Evolutionary conservation across 2,113 vertebrate species (phyloP), one percentile per base, ranked within the genome.

Genomic region (Asarcornis scutulata): DNA sequence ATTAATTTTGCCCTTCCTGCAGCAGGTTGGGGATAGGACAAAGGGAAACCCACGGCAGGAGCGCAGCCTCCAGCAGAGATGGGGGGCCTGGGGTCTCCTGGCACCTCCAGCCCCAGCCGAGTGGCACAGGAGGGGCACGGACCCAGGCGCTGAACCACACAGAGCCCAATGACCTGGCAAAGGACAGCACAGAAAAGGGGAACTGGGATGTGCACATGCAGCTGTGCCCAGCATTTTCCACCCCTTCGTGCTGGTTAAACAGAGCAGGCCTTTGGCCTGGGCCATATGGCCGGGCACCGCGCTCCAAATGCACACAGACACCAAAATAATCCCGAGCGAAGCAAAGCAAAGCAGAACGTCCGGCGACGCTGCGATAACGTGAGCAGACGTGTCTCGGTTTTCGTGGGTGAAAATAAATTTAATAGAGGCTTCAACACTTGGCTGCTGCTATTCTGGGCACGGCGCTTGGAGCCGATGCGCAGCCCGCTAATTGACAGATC

Each of bases 211-310:
- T 3, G 6, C 4, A 38, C 8, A 5, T 5, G 32, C 25, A 40
- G 50, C 34, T 1, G 4, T 2, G 16, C 40, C 16, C 34, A 2
- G 0, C 13, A 7, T 26, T 56, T 42, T 7, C 11, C 36, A 15
- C 21, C 36, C 13, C 0, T 36, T 32, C 34, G 34, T 9, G 6
- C 68, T 14, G 40, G 29, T 42, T 48, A 40, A 34, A 48, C 46
- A 48, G 20, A 48, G 55, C n/a, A 34, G 12, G 2, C n/a, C 11
- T 18, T 6, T 5, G 55, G 40, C 40, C 55, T 34, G 69, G 18
- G 17, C 34, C 23, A 4, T 2, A 3, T 18, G 0, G 2, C 36
- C 2, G 18, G 64, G 66, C 25, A 2, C 44, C 10, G 32, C 0
- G 0, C 10, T 5, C 32, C 14, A 27, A 68, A 15, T 14, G 55